phyloP scores from a whole-genome alignment of 2,113 vertebrate genomes.

The Canis aureus region DNA sequence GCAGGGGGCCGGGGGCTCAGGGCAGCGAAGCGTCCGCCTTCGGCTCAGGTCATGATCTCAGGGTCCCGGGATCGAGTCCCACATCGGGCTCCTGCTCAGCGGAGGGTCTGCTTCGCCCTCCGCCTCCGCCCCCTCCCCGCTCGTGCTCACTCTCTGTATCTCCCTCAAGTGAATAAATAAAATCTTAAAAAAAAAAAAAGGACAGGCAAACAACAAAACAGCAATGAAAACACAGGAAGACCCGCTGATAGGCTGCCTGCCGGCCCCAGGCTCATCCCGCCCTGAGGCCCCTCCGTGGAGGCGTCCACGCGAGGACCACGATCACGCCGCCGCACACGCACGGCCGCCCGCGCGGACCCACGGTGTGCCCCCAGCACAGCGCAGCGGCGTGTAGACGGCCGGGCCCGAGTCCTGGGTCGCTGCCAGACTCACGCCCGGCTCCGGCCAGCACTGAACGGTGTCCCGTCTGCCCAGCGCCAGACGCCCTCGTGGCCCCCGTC shows the following conservation, averaged over 20 bases:
- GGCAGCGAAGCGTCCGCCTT: neutral
- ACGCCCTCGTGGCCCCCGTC: neutral
- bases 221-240: neutral
- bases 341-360: too few species aligned
- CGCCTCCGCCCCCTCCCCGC: too few species aligned
- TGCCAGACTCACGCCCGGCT: conserved; percentile 31
- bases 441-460: neutral
- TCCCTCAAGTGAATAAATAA: too few species aligned
- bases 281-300: neutral
- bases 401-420: too few species aligned
- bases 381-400: too few species aligned
- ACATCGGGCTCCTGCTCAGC: neutral
- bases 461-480: conserved; percentile 76
- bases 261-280: neutral
- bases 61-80: neutral
- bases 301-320: neutral
- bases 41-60: neutral
- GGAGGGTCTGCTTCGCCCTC: neutral
- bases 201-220: neutral
- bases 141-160: neutral
- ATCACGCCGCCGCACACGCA: neutral
- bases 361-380: too few species aligned
- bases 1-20: neutral
- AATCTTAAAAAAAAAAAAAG: neutral
- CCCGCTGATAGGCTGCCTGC: neutral